Conservation (phyloP, 2,888 invertebrate species). For the Drosophila planitibia region DNA sequence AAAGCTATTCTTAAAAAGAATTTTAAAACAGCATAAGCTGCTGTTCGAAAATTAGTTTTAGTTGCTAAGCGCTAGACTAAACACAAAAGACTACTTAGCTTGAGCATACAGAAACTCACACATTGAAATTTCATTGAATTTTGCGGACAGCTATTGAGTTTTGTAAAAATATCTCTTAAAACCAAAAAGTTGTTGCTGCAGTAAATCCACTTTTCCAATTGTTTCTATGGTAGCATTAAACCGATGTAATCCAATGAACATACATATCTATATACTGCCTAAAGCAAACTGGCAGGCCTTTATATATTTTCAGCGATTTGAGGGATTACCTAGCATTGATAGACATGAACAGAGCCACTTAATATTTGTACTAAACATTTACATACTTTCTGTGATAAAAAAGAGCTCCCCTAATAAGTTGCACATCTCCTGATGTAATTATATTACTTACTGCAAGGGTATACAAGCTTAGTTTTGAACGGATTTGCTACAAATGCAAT, state of each 20-base stretch:
- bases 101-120: background rate
- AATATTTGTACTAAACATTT: background rate
- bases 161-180: background rate
- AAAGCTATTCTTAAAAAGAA: background rate
- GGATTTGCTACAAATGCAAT: conserved; percentile 43
- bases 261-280: background rate
- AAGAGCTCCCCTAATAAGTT: background rate
- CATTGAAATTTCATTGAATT: background rate
- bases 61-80: background rate
- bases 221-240: background rate
- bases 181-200: background rate
- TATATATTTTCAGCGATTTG: background rate
- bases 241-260: background rate
- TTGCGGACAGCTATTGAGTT: background rate
- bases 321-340: no score
- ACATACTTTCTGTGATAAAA: background rate
- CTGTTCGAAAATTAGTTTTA: background rate
- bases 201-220: background rate
- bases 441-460: conserved; percentile 1
- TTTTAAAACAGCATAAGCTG: background rate
- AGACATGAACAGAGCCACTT: background rate
- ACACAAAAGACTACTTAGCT: background rate
- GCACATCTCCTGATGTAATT: background rate
- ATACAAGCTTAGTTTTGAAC: conserved; percentile 6
- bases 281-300: background rate